Conservation (phyloP, 2,113 vertebrate genomes). For the Cranoglanis bouderius region DNA sequence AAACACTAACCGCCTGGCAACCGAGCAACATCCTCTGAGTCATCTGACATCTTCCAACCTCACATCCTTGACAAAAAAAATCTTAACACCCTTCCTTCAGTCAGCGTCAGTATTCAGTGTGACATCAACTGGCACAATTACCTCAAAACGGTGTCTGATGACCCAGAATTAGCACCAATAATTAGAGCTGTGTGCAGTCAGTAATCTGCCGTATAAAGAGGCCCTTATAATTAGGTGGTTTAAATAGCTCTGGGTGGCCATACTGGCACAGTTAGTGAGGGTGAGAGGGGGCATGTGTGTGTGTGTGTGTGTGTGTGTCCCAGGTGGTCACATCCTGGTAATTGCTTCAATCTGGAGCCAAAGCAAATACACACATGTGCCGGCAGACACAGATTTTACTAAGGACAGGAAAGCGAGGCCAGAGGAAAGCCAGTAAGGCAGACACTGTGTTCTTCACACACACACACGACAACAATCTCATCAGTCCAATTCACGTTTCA, state of each 20-base stretch:
- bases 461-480: slow-evolving; percentile 43
- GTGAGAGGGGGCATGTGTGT: slow-evolving; percentile 16
- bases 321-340: slow-evolving; percentile 53
- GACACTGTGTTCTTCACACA: slow-evolving; percentile 32
- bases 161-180: slow-evolving; percentile 60
- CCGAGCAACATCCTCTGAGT: slow-evolving; percentile 34
- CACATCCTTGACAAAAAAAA: slow-evolving; percentile 18
- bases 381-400: slow-evolving; percentile 42
- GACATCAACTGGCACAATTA: slow-evolving; percentile 45
- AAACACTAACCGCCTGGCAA: slow-evolving; percentile 15
- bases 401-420: slow-evolving; percentile 8
- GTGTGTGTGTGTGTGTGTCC: slow-evolving; percentile 10
- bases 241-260: slow-evolving; percentile 61
- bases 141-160: slow-evolving; percentile 51
- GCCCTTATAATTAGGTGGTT: slow-evolving; percentile 59
- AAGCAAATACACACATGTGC: slow-evolving; percentile 51
- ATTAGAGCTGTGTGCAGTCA: slow-evolving; percentile 55
- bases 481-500: slow-evolving; percentile 51
- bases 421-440: slow-evolving; percentile 10
- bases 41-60: slow-evolving; percentile 33
- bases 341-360: slow-evolving; percentile 60
- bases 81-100: slow-evolving; percentile 19
- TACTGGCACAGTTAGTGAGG: slow-evolving; percentile 53
- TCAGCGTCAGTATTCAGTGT: slow-evolving; percentile 4
- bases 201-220: slow-evolving; percentile 52